Conservation (phyloP, 1,140 invertebrate species). For the Rhopalosiphum maidis region DNA sequence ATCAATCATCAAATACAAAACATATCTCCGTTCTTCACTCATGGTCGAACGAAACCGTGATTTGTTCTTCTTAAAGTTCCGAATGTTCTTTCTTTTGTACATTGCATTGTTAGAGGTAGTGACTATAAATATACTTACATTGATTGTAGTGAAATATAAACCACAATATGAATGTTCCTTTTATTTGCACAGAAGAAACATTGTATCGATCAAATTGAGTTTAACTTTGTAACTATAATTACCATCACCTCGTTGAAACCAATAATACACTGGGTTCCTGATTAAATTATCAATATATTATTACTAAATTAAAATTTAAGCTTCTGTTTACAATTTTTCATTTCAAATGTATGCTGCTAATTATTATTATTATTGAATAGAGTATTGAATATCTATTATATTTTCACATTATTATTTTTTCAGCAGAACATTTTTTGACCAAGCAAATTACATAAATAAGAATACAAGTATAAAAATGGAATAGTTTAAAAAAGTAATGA, state of each 20-base stretch:
- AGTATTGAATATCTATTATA: background rate
- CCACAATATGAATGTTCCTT: background rate
- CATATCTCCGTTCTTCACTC: background rate
- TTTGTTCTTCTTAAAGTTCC: background rate
- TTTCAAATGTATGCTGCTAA: no score
- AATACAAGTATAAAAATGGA: no score
- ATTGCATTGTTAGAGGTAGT: background rate
- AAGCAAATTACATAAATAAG: no score
- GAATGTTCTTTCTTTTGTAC: background rate
- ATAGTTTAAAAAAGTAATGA: no score
- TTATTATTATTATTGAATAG: no score
- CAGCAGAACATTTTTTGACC: background rate
- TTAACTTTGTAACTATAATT: background rate
- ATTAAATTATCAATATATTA: background rate
- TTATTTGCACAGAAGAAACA: background rate
- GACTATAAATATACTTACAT: background rate
- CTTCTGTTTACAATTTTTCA: no score
- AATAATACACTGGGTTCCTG: background rate
- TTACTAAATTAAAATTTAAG: background rate
- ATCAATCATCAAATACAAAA: background rate
- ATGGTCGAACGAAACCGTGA: background rate
- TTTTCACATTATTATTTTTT: background rate
- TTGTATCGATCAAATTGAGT: background rate
- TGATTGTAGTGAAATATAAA: background rate
- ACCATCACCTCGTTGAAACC: background rate